Conservation (phyloP, 2,797 vertebrate genomes). For the Eidolon dupreanum region DNA sequence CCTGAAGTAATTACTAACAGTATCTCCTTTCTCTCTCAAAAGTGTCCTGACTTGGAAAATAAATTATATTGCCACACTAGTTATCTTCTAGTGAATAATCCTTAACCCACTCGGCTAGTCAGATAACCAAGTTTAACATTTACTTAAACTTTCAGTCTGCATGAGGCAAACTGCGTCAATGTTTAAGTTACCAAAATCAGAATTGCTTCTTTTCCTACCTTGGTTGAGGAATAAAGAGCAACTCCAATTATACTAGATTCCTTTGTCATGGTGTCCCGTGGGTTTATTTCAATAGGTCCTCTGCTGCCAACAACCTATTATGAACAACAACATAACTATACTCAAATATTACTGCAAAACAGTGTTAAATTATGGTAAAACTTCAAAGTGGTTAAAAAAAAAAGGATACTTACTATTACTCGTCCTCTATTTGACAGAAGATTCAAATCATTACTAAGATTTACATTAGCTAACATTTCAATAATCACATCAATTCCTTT, state of each 20-base stretch:
- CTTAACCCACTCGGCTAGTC: not conserved
- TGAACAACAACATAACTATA: not conserved
- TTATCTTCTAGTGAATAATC: not conserved
- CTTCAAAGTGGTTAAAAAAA: not conserved
- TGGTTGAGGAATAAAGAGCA: constrained; percentile 85
- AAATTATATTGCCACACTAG: not conserved
- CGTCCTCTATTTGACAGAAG: constrained; percentile 89
- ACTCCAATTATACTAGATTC: constrained; percentile 92
- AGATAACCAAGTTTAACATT: not conserved
- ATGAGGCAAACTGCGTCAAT: not conserved
- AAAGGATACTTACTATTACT: constrained; percentile 88
- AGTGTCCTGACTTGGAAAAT: not conserved
- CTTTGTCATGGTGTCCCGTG: constrained; percentile 92
- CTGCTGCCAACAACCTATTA: constrained; percentile 92
- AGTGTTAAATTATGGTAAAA: not conserved
- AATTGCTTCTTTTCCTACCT: constrained; percentile 84
- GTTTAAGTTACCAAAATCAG: not conserved
- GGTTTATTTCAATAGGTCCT: constrained; percentile 92
- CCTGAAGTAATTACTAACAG: not conserved
- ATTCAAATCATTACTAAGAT: constrained; percentile 92
- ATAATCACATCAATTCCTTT: constrained; percentile 91
- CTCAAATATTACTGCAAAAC: not conserved
- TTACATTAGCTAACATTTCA: constrained; percentile 96
- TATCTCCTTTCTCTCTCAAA: not conserved
- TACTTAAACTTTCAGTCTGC: not conserved